phyloP scores from a whole-genome alignment of 2,797 vertebrate genomes.

The Choloepus didactylus region DNA sequence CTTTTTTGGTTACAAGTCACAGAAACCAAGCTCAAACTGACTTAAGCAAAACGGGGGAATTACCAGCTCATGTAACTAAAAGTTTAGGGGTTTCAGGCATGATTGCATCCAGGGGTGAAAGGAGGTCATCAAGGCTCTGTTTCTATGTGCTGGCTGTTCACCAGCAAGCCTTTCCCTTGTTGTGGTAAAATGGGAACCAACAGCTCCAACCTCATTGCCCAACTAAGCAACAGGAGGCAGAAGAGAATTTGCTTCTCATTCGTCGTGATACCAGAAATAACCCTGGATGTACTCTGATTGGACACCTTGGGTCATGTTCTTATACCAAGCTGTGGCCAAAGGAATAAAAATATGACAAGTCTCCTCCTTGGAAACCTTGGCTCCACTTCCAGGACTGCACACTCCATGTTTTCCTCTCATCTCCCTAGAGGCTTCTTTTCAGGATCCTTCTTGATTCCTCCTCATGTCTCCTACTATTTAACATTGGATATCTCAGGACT shows the following conservation, averaged over 20 bases:
- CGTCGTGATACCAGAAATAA: neutral
- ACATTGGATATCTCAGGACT: neutral
- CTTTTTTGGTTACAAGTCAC: neutral
- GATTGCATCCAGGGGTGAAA: neutral
- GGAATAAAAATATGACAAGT: fast-evolving
- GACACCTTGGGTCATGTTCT: neutral
- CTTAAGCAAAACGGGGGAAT: neutral
- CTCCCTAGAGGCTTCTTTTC: neutral
- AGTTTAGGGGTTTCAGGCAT: neutral
- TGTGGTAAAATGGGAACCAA: neutral
- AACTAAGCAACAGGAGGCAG: neutral
- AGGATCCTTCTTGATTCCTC: neutral
- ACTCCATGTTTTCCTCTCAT: neutral
- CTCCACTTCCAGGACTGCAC: neutral
- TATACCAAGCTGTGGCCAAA: neutral
- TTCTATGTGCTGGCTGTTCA: neutral
- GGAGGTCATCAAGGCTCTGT: neutral
- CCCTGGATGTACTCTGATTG: neutral
- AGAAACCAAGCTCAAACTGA: neutral
- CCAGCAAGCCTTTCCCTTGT: neutral
- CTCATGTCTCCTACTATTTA: neutral
- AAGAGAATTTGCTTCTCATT: neutral
- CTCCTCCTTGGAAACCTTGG: neutral
- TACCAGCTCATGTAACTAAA: neutral
- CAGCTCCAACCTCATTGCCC: no score